Evolutionary conservation across 2,113 vertebrate genomes (phyloP).

Genomic region (Passer montanus): DNA sequence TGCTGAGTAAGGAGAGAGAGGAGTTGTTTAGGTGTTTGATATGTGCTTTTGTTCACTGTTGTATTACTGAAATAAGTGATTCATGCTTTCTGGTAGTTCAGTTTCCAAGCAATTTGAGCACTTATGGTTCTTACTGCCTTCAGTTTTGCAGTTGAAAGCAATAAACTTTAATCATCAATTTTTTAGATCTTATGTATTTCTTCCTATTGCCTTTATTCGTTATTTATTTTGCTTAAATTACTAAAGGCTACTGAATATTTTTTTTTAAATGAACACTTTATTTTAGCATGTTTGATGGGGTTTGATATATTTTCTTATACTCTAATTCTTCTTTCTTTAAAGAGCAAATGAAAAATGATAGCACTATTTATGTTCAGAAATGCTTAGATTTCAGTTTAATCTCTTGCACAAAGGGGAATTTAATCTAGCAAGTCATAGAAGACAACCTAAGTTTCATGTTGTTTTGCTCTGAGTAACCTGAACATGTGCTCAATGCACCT

Average conservation of each 20-base stretch:
- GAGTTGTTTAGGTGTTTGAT: not conserved
- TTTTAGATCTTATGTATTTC: not conserved
- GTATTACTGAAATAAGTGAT: not conserved
- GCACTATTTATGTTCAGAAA: not conserved
- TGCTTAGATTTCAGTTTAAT: not conserved
- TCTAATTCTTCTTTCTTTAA: not conserved
- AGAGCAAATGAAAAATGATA: not conserved
- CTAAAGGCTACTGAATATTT: not conserved
- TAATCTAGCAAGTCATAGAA: not conserved
- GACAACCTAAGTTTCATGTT: not conserved
- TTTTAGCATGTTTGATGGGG: not conserved
- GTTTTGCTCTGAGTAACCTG: not conserved
- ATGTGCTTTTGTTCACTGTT: not conserved
- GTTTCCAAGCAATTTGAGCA: not conserved
- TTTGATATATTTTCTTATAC: not conserved
- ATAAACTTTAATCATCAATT: not conserved
- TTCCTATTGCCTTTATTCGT: not conserved
- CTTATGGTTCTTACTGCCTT: not conserved
- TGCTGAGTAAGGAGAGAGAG: not conserved
- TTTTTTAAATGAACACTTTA: not conserved
- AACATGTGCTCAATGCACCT: not conserved
- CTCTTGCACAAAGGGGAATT: not conserved
- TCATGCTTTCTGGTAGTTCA: not conserved
- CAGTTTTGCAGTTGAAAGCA: not conserved
- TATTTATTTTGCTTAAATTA: not conserved